Evolutionary conservation across 2,888 invertebrate species (phyloP).

Genomic region (Thymelicus sylvestris): DNA sequence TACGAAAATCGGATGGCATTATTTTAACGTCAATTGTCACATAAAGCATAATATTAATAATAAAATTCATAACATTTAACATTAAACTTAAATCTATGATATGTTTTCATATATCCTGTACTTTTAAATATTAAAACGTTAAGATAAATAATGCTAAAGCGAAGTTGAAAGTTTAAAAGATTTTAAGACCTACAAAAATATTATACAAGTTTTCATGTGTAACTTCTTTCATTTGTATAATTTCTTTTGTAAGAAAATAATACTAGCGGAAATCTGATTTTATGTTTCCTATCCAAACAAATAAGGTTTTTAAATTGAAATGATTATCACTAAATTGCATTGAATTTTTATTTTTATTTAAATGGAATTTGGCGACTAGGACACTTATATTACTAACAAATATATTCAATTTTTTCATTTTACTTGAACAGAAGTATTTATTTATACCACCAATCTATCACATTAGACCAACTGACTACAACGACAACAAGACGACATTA

Average conservation of each 20-base stretch:
- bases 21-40: constrained; percentile 18
- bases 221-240: too few species aligned
- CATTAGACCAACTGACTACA: constrained; percentile 50
- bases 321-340: too few species aligned
- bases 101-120: constrained; percentile 56
- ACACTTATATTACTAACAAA: too few species aligned
- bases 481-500: neutral
- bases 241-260: too few species aligned
- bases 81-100: constrained; percentile 54
- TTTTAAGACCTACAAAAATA: neutral
- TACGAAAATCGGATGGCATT: constrained; percentile 4
- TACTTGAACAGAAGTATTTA: too few species aligned
- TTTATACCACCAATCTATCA: constrained; percentile 42
- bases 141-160: neutral
- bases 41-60: constrained; percentile 11
- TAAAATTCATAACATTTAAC: constrained; percentile 22
- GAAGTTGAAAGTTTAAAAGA: neutral
- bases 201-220: too few species aligned
- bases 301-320: too few species aligned
- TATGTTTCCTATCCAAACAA: too few species aligned
- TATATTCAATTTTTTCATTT: too few species aligned
- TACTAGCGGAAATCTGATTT: too few species aligned
- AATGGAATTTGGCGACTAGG: too few species aligned
- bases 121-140: constrained; percentile 31
- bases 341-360: too few species aligned